These are phyloP conservation scores for Geopemphigus sp. DNA, from an alignment of 1,140 invertebrate species.

Conservation along the genomic window DNA sequence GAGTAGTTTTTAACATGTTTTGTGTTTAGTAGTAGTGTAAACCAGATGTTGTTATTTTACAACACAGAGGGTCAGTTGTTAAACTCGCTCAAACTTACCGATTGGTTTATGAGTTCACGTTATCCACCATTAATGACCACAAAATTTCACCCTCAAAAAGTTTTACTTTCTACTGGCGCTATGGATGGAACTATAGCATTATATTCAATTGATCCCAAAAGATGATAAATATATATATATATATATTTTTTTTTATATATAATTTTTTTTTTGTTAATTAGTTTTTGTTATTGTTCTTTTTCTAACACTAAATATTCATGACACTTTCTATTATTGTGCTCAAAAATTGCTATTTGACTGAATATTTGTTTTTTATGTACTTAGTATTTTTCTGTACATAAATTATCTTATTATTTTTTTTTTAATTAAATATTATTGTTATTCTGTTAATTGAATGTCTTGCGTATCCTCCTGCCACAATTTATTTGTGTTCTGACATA, in stretches of 20 bases:
- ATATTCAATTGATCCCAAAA: constrained; percentile 65
- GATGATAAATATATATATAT: constrained; percentile 58
- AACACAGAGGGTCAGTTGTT: constrained; percentile 68
- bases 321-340: constrained; percentile 48
- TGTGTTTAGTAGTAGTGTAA: constrained; percentile 26
- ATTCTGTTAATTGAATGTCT: constrained; percentile 40
- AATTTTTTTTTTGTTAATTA: neutral
- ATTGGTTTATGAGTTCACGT: constrained; percentile 86
- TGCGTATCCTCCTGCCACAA: constrained; percentile 29
- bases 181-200: constrained; percentile 75
- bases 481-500: constrained; percentile 1
- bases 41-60: constrained; percentile 60
- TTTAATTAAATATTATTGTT: constrained; percentile 42
- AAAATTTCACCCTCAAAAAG: constrained; percentile 80
- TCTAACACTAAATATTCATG: constrained; percentile 44
- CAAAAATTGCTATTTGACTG: constrained; percentile 44
- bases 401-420: constrained; percentile 44
- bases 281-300: constrained; percentile 38
- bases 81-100: constrained; percentile 79
- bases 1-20: neutral
- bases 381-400: constrained; percentile 48
- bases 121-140: constrained; percentile 81
- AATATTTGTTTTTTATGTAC: constrained; percentile 48
- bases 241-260: no score
- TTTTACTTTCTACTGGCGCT: constrained; percentile 73